Conservation (phyloP, 2,797 vertebrate genomes). For the Molossus molossus region DNA sequence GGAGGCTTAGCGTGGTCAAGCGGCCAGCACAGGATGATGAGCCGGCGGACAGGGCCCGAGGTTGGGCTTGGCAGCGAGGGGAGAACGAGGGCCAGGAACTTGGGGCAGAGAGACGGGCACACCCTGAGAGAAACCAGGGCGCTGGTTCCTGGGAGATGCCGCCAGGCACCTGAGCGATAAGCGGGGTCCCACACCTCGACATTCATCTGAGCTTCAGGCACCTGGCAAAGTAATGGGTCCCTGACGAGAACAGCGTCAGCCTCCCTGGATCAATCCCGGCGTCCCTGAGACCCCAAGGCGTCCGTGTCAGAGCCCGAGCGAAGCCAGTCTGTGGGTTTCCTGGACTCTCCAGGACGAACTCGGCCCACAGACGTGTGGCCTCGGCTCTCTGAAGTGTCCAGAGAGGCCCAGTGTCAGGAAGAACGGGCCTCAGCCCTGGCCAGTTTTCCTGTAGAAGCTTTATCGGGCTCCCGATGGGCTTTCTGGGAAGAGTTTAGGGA, state of each 20-base stretch:
- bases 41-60: background rate
- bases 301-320: background rate
- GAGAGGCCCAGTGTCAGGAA: background rate
- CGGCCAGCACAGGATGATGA: accelerated
- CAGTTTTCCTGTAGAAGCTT: background rate
- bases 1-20: background rate
- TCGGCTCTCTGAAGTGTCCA: too few species aligned
- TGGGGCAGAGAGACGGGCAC: accelerated
- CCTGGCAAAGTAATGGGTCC: background rate
- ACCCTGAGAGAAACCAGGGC: background rate
- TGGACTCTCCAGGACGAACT: background rate
- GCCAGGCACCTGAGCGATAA: accelerated
- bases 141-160: background rate
- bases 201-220: background rate
- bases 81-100: background rate
- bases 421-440: background rate
- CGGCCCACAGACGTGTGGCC: background rate
- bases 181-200: accelerated
- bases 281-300: background rate
- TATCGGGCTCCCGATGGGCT: background rate
- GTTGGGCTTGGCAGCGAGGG: background rate
- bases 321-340: background rate
- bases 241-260: background rate
- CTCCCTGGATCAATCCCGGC: background rate
- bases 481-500: background rate